Conservation (phyloP, 92 coral and sea anemone species). For the Parazoanthus atlanticus region DNA sequence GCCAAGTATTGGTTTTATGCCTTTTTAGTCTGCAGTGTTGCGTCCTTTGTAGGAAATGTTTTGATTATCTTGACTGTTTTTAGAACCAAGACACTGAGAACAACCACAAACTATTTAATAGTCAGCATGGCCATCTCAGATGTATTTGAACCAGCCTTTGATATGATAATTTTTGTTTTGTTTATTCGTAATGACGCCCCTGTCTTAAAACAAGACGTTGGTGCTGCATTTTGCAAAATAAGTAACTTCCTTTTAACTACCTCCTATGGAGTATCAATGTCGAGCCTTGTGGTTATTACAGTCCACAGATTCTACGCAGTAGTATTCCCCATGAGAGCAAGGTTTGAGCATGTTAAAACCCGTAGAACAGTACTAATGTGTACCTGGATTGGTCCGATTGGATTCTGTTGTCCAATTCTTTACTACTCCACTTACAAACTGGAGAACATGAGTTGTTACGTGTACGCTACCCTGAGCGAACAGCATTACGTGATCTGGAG, state of each 20-base stretch:
- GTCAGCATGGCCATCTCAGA: constrained; percentile 1
- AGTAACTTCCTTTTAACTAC: neutral
- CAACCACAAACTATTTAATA: neutral
- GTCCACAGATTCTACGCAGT: neutral
- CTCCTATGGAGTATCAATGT: neutral
- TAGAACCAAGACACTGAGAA: neutral
- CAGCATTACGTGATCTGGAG: neutral
- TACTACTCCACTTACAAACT: neutral
- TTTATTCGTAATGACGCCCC: neutral
- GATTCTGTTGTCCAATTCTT: neutral
- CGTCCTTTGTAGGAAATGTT: neutral
- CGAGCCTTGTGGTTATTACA: neutral
- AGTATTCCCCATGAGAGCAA: neutral
- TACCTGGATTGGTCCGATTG: neutral
- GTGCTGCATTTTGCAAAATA: neutral
- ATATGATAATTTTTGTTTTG: neutral
- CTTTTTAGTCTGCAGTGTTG: neutral
- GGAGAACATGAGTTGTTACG: too few species aligned
- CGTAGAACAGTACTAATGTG: neutral
- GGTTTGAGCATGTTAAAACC: neutral
- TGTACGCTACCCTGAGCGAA: neutral
- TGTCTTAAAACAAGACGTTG: neutral
- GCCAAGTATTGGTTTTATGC: neutral
- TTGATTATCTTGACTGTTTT: neutral
- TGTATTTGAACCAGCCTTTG: neutral